phyloP scores from a whole-genome alignment of 2,113 vertebrate genomes.

The Notiomystis cincta region DNA sequence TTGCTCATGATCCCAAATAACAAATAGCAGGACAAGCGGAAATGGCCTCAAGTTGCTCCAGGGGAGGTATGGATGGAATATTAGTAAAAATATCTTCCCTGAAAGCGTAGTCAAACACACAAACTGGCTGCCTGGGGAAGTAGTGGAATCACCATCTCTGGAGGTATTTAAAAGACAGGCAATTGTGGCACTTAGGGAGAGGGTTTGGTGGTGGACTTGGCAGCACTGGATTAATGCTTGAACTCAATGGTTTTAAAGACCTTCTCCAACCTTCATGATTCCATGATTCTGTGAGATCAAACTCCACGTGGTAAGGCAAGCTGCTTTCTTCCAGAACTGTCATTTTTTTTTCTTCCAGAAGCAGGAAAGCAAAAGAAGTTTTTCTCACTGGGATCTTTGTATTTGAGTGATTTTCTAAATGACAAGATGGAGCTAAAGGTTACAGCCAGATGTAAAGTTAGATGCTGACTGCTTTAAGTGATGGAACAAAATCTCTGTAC shows the following conservation, averaged over 20 bases:
- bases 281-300: neutral
- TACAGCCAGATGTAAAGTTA: neutral
- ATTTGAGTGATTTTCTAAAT: neutral
- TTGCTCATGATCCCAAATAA: neutral
- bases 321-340: neutral
- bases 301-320: fast-evolving
- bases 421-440: neutral
- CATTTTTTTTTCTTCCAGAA: neutral
- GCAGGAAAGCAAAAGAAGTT: neutral
- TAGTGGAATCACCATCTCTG: neutral
- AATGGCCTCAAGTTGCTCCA: neutral
- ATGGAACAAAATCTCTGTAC: neutral
- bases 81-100: neutral
- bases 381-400: neutral
- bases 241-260: neutral
- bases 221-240: fast-evolving
- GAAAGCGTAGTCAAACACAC: neutral
- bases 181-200: neutral
- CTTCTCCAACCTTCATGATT: neutral
- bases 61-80: neutral
- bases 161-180: neutral
- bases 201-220: neutral
- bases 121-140: neutral
- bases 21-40: neutral
- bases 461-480: neutral